Evolutionary conservation across 35 echinoderm and acorn worm genomes (phyloP), one percentile per base, ranked within the genome.

Genomic region (Stichopus chloronotus): DNA sequence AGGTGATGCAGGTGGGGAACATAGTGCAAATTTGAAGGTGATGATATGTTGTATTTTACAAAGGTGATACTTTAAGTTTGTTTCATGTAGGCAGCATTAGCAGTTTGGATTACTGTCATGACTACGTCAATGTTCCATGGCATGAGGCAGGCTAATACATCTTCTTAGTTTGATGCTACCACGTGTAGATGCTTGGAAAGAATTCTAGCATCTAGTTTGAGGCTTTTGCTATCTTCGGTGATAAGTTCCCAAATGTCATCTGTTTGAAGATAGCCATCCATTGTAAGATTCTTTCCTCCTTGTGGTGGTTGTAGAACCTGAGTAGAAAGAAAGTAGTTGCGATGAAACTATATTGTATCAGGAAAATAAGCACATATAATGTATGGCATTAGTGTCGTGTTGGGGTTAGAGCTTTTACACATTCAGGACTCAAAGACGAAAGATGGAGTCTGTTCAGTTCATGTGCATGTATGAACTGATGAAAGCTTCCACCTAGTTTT

Each of bases 251-350:
- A 74, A 3, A 22, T 74, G 5, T 74, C 69, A 74, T 74, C 8
- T 5, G 3, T 8, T 4, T 74, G 69, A 74, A 74, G 69, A 8
- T 4, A 74, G 69, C 69, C 69, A 8, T 74, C 69, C 69, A 74
- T 22, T 74, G 69, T 74, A 74, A 74, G 3, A 10, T 74, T 74
- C 69, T 74, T 74, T 8, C 23, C 69, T 74, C 23, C 4, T 74
- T 74, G 69, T 74, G 69, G 69, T 74, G 69, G 69, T 74, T 74
- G 3, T 74, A 74, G 69, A 74, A 74, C 69, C 69, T 74, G 23
- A 74, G 69, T 74, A 8, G 69, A 74, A 8, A 8, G 23, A 74
- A 10, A 74, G 8, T 74, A 74, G 69, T 74, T 74, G 69, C 23
- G 16, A 74, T 10, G n/a, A n/a, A n/a, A n/a, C n/a, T n/a, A n/a